phyloP scores from a whole-genome alignment of 2,797 vertebrate genomes.

The Picus viridis region DNA sequence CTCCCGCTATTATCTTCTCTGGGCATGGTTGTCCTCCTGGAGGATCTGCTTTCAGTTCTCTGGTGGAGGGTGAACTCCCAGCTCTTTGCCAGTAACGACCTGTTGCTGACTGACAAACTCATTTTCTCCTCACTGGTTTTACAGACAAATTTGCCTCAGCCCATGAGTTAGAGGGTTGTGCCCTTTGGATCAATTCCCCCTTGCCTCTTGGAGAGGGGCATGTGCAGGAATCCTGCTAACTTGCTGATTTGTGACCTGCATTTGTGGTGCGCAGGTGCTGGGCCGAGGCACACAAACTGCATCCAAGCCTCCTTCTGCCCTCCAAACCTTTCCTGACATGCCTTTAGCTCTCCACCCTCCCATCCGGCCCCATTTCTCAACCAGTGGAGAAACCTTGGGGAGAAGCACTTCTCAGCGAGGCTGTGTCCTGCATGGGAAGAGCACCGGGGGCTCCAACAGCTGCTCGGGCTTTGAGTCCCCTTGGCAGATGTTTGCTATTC shows the following conservation, averaged over 20 bases:
- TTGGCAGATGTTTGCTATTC: slow-evolving; percentile 81
- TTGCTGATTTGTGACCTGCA: neutral
- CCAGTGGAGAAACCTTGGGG: neutral
- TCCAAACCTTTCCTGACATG: neutral
- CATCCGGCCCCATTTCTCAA: rapidly evolving
- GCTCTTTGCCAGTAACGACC: neutral
- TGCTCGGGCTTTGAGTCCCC: slow-evolving; percentile 74
- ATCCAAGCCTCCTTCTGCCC: neutral
- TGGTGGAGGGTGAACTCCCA: neutral
- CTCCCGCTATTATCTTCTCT: neutral
- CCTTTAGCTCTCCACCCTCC: neutral
- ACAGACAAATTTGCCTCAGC: neutral
- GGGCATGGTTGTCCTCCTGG: neutral
- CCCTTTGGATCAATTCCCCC: neutral
- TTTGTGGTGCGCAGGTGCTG: neutral
- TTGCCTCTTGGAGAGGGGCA: neutral
- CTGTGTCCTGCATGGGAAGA: neutral
- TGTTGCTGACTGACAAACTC: neutral
- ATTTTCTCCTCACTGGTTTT: neutral
- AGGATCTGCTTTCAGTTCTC: neutral
- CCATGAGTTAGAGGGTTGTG: rapidly evolving
- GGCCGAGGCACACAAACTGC: rapidly evolving
- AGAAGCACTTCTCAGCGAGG: neutral
- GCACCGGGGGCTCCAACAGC: slow-evolving; percentile 76
- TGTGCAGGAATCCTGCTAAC: neutral